Evolutionary conservation across 2,888 invertebrate species (phyloP), one percentile per base, ranked within the genome.

Genomic region (Automeris io): DNA sequence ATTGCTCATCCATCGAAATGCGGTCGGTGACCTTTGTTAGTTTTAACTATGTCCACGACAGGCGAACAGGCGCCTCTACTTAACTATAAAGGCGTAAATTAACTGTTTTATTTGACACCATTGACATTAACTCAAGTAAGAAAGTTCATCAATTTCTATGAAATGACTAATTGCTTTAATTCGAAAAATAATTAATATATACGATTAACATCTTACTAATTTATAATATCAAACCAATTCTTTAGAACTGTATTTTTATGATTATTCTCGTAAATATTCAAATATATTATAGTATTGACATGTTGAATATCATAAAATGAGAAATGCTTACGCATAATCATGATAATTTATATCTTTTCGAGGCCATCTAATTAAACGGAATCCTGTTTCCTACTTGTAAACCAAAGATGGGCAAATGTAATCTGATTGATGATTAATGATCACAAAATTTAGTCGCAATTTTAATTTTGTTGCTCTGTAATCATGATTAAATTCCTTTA

Each of bases 21-120:
- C 56, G 75, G 76, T 82, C 75, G 63, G 52, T 54, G 79, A 82
- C 71, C 82, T 72, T 61, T 69, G 70, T 65, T 63, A 61, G 56
- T 74, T 73, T 70, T 78, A 75, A 81, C 79, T 76, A 76, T 60
- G 45, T 43, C 58, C 53, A 54, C 61, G 60, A 59, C 54, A 64
- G 56, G 59, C 57, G 41, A 45, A 36, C 45, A 50, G 51, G 52
- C 57, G 55, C 49, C 58, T 51, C 37, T 8, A 11, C 22, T 21
- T 22, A 19, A 21, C 12, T 33, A 25, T 6, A 33, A 23, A 26
- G 41, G 41, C 39, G 39, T 39, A 33, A 25, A 34, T 34, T 34
- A 7, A 26, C 31, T 34, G 47, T 51, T 65, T 62, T 64, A 65
- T 58, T 50, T 45, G 32, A 38, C 37, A 45, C 35, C 35, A 40